phyloP scores from a whole-genome alignment of 2,797 vertebrate genomes.

The Crypturellus tataupa region DNA sequence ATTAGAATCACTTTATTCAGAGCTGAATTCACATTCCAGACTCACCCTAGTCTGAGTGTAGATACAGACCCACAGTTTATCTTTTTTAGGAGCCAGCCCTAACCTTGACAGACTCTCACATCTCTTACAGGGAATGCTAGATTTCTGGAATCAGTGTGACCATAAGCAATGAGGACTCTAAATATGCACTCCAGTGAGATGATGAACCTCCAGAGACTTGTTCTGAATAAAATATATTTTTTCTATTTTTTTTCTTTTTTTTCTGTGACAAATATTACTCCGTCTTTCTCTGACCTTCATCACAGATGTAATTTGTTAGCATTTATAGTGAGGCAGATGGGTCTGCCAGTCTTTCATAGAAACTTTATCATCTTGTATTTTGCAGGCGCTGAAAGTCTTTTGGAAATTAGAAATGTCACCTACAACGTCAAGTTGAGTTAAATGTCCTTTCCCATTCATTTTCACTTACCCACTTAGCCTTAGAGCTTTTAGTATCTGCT shows the following conservation, averaged over 20 bases:
- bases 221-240: not conserved
- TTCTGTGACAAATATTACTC: constrained; percentile 53
- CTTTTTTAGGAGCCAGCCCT: not conserved
- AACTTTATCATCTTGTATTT: constrained; percentile 76
- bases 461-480: constrained; percentile 62
- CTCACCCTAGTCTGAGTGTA: not conserved
- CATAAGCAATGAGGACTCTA: not conserved
- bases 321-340: constrained; percentile 69
- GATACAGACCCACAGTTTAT: not conserved
- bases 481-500: constrained; percentile 59
- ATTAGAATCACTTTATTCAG: not conserved
- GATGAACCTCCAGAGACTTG: not conserved
- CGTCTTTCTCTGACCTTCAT: constrained; percentile 68
- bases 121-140: not conserved
- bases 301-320: constrained; percentile 66
- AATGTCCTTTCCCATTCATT: constrained; percentile 65
- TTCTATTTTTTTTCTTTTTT: not conserved
- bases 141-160: not conserved
- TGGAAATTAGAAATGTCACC: constrained; percentile 78
- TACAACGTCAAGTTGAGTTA: constrained; percentile 73
- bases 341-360: constrained; percentile 71
- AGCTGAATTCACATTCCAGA: not conserved
- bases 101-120: not conserved
- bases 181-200: not conserved
- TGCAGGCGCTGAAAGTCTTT: constrained; percentile 54